Evolutionary conservation across 2,797 vertebrate genomes (phyloP).

Genomic region (Gymnoscopelus braueri): DNA sequence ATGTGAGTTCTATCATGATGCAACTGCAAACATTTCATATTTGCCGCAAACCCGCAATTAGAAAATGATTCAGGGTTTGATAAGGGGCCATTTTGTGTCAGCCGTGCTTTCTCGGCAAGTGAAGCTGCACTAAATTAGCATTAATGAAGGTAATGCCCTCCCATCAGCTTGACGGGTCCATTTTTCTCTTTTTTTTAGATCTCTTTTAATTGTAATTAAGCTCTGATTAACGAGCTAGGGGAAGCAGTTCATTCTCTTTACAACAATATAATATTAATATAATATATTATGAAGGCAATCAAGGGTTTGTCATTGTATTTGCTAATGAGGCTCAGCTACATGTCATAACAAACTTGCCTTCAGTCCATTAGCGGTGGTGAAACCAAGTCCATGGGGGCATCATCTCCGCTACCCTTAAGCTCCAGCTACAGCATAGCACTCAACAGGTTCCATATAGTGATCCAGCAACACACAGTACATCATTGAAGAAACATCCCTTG

Average conservation of each 20-base stretch:
- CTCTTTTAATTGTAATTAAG: constrained; percentile 79
- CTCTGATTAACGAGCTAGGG: constrained; percentile 72
- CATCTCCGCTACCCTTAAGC: constrained; percentile 22
- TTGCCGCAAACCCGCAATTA: constrained; percentile 69
- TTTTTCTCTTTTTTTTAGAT: constrained; percentile 65
- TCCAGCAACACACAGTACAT: constrained; percentile 2
- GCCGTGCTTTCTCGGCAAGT: constrained; percentile 66
- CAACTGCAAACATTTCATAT: constrained; percentile 53
- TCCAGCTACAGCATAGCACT: background rate
- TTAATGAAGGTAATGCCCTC: constrained; percentile 79
- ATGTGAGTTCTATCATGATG: constrained; percentile 51
- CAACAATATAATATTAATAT: constrained; percentile 59
- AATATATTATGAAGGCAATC: constrained; percentile 76
- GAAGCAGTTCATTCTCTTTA: constrained; percentile 68
- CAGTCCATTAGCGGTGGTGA: constrained; percentile 21
- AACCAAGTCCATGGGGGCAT: constrained; percentile 14
- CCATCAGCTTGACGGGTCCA: constrained; percentile 75
- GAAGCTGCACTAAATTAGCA: constrained; percentile 68
- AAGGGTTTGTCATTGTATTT: constrained; percentile 67
- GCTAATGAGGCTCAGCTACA: constrained; percentile 73
- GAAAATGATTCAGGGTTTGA: constrained; percentile 70
- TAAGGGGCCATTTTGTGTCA: constrained; percentile 67
- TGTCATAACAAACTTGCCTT: constrained; percentile 70
- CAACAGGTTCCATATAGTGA: constrained; percentile 14
- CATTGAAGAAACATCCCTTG: background rate